Evolutionary conservation across 1,140 invertebrate species (phyloP).

Genomic region (Micrasema longulum): DNA sequence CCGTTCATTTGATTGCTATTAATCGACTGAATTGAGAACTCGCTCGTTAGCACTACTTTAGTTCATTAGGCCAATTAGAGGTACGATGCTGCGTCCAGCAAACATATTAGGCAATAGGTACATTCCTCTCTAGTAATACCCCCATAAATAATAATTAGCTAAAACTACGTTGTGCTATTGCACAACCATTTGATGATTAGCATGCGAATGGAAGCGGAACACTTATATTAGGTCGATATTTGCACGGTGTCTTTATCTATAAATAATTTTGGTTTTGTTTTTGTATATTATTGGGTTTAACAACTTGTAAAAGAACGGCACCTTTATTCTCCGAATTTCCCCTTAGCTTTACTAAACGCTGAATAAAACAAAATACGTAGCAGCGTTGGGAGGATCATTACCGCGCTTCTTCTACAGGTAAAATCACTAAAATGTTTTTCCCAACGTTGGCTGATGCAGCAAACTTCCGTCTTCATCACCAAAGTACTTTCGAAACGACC

Average conservation of each 20-base stretch:
- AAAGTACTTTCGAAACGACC: too few species aligned
- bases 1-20: background rate
- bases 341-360: too few species aligned
- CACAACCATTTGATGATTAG: conserved; percentile 14
- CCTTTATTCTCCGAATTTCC: too few species aligned
- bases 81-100: conserved; percentile 10
- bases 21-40: conserved; percentile 22
- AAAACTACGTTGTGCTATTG: conserved; percentile 1
- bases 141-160: conserved; percentile 17
- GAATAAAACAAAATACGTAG: too few species aligned
- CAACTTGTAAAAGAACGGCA: too few species aligned
- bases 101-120: conserved; percentile 26
- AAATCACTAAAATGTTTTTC: too few species aligned
- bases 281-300: too few species aligned
- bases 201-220: conserved; percentile 11
- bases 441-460: too few species aligned
- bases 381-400: too few species aligned
- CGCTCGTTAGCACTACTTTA: conserved; percentile 23
- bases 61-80: conserved; percentile 30
- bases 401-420: too few species aligned
- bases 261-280: background rate
- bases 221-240: background rate
- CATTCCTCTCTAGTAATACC: conserved; percentile 4
- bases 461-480: too few species aligned
- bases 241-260: background rate